phyloP scores from a whole-genome alignment of 2,797 vertebrate genomes.

The Hapalemur alaotrensis region DNA sequence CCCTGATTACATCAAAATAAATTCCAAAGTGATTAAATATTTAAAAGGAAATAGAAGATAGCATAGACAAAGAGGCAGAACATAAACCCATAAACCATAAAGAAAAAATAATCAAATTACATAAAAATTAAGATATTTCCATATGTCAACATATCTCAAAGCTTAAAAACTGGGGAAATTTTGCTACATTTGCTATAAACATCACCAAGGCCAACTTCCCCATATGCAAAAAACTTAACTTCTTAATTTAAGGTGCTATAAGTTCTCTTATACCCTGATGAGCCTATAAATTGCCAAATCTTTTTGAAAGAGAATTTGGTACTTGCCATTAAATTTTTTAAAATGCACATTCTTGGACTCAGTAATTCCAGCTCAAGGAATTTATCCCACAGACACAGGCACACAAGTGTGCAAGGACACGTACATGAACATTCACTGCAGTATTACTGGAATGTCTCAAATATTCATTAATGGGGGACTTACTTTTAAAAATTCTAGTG shows the following conservation, averaged over 20 bases:
- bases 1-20: neutral
- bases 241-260: neutral
- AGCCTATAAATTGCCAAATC: neutral
- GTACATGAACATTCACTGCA: neutral
- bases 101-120: neutral
- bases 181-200: neutral
- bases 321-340: neutral
- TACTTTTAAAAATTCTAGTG: neutral
- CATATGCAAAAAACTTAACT: neutral
- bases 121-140: conserved; percentile 22
- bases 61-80: neutral
- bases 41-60: conserved; percentile 30
- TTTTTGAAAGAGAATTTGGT: neutral
- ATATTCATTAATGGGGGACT: neutral
- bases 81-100: neutral
- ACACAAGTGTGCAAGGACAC: neutral
- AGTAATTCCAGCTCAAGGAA: neutral
- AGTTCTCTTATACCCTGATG: neutral
- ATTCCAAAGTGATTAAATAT: neutral
- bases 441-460: neutral
- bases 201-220: neutral
- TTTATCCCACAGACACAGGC: neutral
- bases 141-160: neutral
- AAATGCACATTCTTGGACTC: neutral
- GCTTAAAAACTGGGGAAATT: neutral